Base-by-base conservation (phyloP, 2,888 invertebrate species). In the Yponomeuta sedellus region DNA sequence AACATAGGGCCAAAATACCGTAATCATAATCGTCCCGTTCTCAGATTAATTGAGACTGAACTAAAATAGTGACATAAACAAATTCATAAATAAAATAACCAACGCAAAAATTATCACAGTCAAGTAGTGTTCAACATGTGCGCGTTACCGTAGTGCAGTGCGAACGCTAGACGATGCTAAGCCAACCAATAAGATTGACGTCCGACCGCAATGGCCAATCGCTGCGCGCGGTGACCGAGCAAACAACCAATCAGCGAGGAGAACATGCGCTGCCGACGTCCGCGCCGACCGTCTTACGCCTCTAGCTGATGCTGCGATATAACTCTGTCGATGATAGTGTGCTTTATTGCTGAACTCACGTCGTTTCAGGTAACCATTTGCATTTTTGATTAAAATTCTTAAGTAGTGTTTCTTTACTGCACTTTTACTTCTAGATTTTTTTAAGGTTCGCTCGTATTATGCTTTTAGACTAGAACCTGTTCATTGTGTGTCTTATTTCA, bases 251-350 rank as follows among this genome's bases (percentile, higher is more conserved):
- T 64, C 64, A 57, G 64, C 25, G 64, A 78, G 74, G 76, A 75
- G 80, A 82, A 74, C 80, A 86, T 83, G 85, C 74, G 73, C 77
- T 79, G 83, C 81, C 92, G 81, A 88, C 84, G 89, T 73, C 84
- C 83, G 70, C 89, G 89, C 82, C 91, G 82, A 88, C 86, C 80
- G 71, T 73, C 84, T 85, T 80, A 77, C 80, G 78, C 75, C 72
- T 79, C 77, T 81, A 88, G 86, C 84, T 88, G 86, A 87, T 86
- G 85, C 83, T 75, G 82, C 79, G 74, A 84, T 70, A 86, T 86
- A 86, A 80, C 82, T 77, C 85, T 86, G 90, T 91, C 91, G 82
- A 91, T 91, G 91, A 89, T 91, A 91, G 86, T 91, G 88, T 91
- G 87, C 83, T 88, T 91, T 81, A 83, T 91, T 68, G 91, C 89